phyloP scores from a whole-genome alignment of 2,797 vertebrate species.

The Falco cherrug region DNA sequence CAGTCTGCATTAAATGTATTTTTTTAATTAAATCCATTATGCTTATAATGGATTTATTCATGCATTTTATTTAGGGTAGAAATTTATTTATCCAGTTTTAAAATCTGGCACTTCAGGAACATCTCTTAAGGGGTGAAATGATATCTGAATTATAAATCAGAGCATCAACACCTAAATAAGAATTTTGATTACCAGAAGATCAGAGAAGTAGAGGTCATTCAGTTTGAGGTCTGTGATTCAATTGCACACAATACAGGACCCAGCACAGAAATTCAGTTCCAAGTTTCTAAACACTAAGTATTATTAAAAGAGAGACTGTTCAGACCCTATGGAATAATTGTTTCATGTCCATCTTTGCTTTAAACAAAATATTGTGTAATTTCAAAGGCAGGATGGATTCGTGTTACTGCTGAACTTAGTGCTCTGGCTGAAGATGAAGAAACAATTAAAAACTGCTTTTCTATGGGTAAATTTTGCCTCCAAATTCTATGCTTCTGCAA shows the following conservation, averaged over 20 bases:
- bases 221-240: not conserved
- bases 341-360: not conserved
- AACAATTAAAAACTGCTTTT: not conserved
- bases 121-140: not conserved
- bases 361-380: not conserved
- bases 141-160: not conserved
- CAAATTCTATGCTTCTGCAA: not conserved
- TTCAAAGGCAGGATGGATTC: not conserved
- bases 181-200: not conserved
- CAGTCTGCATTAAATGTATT: not conserved
- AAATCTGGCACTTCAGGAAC: not conserved
- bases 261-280: not conserved
- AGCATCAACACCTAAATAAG: not conserved
- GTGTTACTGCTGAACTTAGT: not conserved
- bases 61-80: not conserved
- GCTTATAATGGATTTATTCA: not conserved
- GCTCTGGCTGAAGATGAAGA: not conserved
- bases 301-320: not conserved
- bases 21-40: not conserved
- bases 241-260: not conserved
- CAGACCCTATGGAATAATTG: not conserved
- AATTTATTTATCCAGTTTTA: not conserved
- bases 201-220: not conserved
- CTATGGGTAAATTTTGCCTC: not conserved
- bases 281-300: not conserved